Evolutionary conservation across 2,797 vertebrate genomes (phyloP).

Genomic region (Lagorchestes hirsutus): DNA sequence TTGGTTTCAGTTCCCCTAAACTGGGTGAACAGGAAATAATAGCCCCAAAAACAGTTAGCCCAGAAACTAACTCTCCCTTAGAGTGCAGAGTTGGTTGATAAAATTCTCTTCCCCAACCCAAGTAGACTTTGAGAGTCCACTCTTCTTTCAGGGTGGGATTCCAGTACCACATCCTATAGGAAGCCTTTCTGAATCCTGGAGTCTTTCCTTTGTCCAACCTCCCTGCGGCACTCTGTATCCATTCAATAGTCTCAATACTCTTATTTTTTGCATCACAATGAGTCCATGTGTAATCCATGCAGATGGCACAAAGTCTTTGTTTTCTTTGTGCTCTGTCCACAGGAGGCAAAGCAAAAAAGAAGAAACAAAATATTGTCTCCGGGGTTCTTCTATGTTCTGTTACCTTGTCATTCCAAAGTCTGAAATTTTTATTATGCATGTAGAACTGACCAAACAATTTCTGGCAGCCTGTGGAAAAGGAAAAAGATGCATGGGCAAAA

Average conservation of each 20-base stretch:
- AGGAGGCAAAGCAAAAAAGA: neutral
- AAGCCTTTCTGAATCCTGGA: neutral
- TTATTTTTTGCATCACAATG: neutral
- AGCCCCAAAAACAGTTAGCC: neutral
- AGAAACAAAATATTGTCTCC: neutral
- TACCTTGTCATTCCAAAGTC: conserved; percentile 96
- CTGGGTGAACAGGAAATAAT: neutral
- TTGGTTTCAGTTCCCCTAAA: neutral
- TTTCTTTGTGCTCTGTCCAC: neutral
- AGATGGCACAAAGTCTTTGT: neutral
- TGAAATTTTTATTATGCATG: conserved; percentile 90
- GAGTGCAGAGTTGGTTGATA: neutral
- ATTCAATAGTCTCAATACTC: neutral
- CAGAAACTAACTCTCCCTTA: neutral
- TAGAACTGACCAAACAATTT: conserved; percentile 91
- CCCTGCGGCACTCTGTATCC: neutral
- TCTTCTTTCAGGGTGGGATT: neutral
- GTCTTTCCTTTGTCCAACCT: neutral
- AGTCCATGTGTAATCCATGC: neutral
- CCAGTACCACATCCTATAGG: neutral
- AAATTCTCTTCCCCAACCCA: neutral
- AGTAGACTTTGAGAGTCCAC: neutral
- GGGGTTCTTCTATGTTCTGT: neutral
- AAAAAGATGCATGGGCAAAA: conserved; percentile 36
- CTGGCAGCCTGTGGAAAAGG: conserved; percentile 89